phyloP scores from a whole-genome alignment of 2,113 vertebrate species.

The Syrrhaptes paradoxus region DNA sequence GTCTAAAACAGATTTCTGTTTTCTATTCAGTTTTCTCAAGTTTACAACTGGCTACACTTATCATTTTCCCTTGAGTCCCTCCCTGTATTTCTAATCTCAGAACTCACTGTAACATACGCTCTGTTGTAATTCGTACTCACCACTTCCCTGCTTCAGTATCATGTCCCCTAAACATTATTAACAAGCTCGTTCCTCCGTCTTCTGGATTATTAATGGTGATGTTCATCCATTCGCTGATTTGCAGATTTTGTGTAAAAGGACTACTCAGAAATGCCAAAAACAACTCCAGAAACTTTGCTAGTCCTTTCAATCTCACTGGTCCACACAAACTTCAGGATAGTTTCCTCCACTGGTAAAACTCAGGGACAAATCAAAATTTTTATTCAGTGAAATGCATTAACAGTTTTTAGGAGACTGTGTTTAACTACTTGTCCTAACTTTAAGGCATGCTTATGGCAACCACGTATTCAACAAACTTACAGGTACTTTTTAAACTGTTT shows the following conservation, averaged over 20 bases:
- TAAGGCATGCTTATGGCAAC: neutral
- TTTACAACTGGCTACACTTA: neutral
- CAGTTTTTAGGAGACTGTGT: neutral
- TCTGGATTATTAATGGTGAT: neutral
- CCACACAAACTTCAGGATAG: neutral
- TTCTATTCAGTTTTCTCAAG: neutral
- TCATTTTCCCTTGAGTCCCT: neutral
- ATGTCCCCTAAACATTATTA: neutral
- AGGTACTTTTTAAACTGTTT: neutral
- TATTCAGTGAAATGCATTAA: neutral
- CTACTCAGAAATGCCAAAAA: neutral
- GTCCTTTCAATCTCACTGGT: neutral
- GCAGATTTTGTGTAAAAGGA: neutral
- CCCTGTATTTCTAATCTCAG: constrained; percentile 7
- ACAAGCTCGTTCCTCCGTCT: neutral
- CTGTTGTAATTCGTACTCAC: neutral
- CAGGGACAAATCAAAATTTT: neutral
- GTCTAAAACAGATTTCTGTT: neutral
- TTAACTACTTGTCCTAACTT: neutral
- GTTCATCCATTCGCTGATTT: neutral
- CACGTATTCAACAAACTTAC: neutral
- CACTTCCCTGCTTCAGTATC: neutral
- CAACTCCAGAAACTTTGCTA: neutral
- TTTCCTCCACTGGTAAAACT: neutral
- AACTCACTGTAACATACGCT: neutral